These are phyloP conservation scores for Taurulus bubalis DNA, from an alignment of 2,113 vertebrate species.

Conservation along the genomic window DNA sequence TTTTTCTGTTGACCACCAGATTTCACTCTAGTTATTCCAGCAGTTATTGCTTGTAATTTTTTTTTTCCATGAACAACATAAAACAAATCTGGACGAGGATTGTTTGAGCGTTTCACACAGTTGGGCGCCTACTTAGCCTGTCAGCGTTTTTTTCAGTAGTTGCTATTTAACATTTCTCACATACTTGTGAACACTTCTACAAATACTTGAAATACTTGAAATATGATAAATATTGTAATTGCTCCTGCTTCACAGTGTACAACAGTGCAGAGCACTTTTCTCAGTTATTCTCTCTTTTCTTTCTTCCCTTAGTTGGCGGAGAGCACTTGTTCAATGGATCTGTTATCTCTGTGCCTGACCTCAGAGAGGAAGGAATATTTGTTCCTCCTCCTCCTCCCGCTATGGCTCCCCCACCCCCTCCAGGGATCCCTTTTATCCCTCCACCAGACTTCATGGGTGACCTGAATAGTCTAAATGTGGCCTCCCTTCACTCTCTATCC, in stretches of 20 bases:
- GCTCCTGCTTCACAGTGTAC: background rate
- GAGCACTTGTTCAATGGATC: slow-evolving; percentile 83
- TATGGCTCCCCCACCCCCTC: slow-evolving; percentile 84
- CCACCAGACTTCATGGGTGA: slow-evolving; percentile 72
- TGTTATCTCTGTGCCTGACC: slow-evolving; percentile 66
- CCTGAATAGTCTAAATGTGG: slow-evolving; percentile 43
- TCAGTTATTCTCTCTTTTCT: slow-evolving; percentile 18
- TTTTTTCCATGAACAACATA: background rate
- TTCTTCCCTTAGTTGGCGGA: slow-evolving; percentile 76
- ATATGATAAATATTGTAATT: background rate
- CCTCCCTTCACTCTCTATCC: slow-evolving; percentile 73
- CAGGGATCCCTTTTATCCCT: slow-evolving; percentile 60
- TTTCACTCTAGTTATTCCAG: no score
- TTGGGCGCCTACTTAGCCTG: background rate
- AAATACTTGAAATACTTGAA: no score
- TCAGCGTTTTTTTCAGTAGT: background rate
- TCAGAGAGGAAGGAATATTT: slow-evolving; percentile 79
- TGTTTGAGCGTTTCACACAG: background rate
- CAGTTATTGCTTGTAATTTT: background rate
- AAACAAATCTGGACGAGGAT: background rate
- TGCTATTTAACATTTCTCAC: background rate
- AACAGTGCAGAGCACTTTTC: background rate
- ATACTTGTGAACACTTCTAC: background rate
- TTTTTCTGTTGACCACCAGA: background rate
- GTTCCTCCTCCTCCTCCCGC: slow-evolving; percentile 90